Base-by-base conservation (phyloP, 2,888 invertebrate genomes). In the Himalopsyche japonica region DNA sequence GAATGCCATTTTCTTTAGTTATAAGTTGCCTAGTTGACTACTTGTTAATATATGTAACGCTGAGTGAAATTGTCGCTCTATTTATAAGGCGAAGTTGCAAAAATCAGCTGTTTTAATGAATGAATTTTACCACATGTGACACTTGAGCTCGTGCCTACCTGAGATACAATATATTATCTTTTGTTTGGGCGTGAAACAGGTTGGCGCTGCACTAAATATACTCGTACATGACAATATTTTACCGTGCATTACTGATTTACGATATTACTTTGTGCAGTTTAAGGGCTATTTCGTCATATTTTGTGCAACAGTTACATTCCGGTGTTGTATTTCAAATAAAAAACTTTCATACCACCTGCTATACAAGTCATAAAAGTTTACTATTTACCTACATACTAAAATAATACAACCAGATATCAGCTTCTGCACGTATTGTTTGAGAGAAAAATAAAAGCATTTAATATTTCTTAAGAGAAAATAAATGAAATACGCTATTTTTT, bases 71-170 rank as follows among this genome's bases (percentile, higher is more conserved):
- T 70, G 70, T 30, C 70, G 70, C 70, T 70, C 70, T 70, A 70
- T 70, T 70, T 70, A 70, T 70, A 70, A 70, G 70, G 70, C 27
- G 70, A 37, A 27, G 79, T 48, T 79, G 79, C 47, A 43, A 48
- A 79, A 47, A 47, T 79, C 79, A 79, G 79, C 79, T 79, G 79
- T 77, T 77, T 34, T 34, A 20, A 77, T 77, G 37, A 77, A 77
- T 77, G 34, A 77, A 79, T 79, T 47, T 79, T 5, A 47, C 27
- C 30, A 79, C 79, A 47, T 48, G 47, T 79, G 79, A 79, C 79
- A 79, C 27, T 57, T 57, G 57, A 57, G 57, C 57, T 57, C 7
- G 70, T 27, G 70, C 70, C 70, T 27, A 27, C 70, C 27, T 27
- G 70, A 70, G 70, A 43, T 43, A 43, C 43, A 43, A 15, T 43